Evolutionary conservation across 1,140 invertebrate species (phyloP), one percentile per base, ranked within the genome.

Genomic region (Drosophila guanche): DNA sequence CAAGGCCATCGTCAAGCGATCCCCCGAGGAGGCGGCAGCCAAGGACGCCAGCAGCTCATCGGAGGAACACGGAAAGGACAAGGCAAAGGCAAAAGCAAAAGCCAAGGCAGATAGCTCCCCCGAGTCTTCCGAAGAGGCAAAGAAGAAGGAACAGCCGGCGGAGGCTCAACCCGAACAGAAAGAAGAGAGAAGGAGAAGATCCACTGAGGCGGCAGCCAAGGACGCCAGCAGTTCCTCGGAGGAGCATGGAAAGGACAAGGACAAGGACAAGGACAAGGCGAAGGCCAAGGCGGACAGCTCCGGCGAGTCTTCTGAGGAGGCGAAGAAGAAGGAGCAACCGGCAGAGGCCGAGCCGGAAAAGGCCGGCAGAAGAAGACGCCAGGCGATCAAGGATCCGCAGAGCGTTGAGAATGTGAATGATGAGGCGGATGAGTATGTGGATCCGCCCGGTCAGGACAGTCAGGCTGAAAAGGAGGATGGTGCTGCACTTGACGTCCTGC

Each of bases 1-100:
- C 2, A 68, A 47, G 10, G 12, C 33, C 12, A 10, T 37, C 33
- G 33, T 37, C 0, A 37, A 37, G 33, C 33, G 14, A 22, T 37
- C 33, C 2, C 33, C 33, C 3, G 8, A 10, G 10, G 41, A 50
- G 48, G 10, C 4, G 48, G 10, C 4, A 2, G 4, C 16, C 4
- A 22, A 23, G 12, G n/a, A 12, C 3, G 25, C 8, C 6, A 27
- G 7, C 4, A 48, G 33, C 12, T 47, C 23, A 5, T 41, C 16
- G 8, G 57, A 65, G 23, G 57, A 62, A 16, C 23, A 7, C 8
- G 29, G 29, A 10, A 48, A 22, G 12, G 23, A 48, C 16, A 37
- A 12, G n/a, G 40, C 2, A 6, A 5, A 25, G 42, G 12, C 42
- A 29, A 3, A 22, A 2, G 23, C 5, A 1, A 14, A 14, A 12